Conservation (phyloP, 1,140 invertebrate genomes). For the Leptonema lineaticorne region DNA sequence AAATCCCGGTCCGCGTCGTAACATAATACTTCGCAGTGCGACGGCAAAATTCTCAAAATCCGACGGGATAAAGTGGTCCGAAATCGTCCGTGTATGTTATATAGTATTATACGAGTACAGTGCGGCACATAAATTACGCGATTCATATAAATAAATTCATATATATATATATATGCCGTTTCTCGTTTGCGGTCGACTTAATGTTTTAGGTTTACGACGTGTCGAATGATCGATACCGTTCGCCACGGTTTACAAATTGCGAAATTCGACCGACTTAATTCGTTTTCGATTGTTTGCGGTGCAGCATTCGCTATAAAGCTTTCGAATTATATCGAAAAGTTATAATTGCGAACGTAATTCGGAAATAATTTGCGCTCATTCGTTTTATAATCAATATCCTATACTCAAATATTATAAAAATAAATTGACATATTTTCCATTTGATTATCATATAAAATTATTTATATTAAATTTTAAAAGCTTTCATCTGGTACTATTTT, state of each 20-base stretch:
- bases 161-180: neutral
- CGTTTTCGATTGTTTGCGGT: neutral
- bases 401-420: no score
- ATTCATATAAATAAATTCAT: slow-evolving; percentile 4
- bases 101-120: no score
- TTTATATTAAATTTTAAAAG: no score
- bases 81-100: neutral
- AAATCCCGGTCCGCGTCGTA: slow-evolving; percentile 10
- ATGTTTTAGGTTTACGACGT: neutral
- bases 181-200: neutral
- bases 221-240: neutral
- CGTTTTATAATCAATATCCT: no score
- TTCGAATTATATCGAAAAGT: no score
- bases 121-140: slow-evolving; percentile 9
- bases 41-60: slow-evolving; percentile 5
- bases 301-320: neutral
- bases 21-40: slow-evolving; percentile 14
- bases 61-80: slow-evolving; percentile 3
- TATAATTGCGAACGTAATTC: no score
- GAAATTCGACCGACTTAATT: neutral
- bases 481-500: no score
- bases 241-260: neutral
- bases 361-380: no score
- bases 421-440: no score
- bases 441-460: no score